A percentile compares a stretch with the other conserved stretches of the same genome.
Evolutionary conservation across 53 echinoderm and acorn worm genomes (phyloP).

Genomic region (Holothuria leucospilota): DNA sequence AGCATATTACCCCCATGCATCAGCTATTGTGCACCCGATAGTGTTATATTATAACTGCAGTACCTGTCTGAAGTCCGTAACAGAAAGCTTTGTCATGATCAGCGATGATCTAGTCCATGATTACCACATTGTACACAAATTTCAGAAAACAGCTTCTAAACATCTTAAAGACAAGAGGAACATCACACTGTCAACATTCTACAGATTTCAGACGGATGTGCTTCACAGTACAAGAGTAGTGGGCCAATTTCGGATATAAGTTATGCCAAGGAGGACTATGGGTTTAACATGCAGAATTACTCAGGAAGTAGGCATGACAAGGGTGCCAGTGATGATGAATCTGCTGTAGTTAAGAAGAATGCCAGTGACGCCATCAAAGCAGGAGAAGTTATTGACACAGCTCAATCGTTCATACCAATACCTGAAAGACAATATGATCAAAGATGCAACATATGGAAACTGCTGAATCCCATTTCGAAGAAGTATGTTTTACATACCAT

Average conservation of each 20-base stretch:
- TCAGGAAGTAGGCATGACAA: slow-evolving; percentile 75
- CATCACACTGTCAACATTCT: slow-evolving; percentile 21
- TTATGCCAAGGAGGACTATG: slow-evolving; percentile 49
- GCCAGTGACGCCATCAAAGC: slow-evolving; percentile 67
- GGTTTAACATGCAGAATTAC: slow-evolving; percentile 43
- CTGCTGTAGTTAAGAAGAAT: slow-evolving; percentile 72
- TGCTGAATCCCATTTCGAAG: slow-evolving; percentile 66
- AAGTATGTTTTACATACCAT: slow-evolving; percentile 52
- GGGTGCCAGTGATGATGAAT: slow-evolving; percentile 83
- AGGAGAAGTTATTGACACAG: slow-evolving; percentile 55
- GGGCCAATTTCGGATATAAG: slow-evolving; percentile 71
- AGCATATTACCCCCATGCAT: slow-evolving; percentile 68
- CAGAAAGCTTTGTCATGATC: slow-evolving; percentile 47
- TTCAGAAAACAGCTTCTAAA: slow-evolving; percentile 30
- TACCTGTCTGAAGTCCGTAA: slow-evolving; percentile 21
- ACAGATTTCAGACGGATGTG: slow-evolving; percentile 70
- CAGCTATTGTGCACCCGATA: slow-evolving; percentile 68
- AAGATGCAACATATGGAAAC: slow-evolving; percentile 27
- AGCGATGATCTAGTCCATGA: slow-evolving; percentile 59
- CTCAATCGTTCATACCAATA: slow-evolving; percentile 57
- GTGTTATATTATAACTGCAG: slow-evolving; percentile 61
- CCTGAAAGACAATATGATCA: slow-evolving; percentile 38
- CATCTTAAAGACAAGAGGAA: slow-evolving; percentile 42
- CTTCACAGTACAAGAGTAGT: slow-evolving; percentile 65
- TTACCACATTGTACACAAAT: slow-evolving; percentile 63